These are phyloP conservation scores for Cerceris ruficornis DNA, from an alignment of 2,888 invertebrate species.

Conservation along the genomic window DNA sequence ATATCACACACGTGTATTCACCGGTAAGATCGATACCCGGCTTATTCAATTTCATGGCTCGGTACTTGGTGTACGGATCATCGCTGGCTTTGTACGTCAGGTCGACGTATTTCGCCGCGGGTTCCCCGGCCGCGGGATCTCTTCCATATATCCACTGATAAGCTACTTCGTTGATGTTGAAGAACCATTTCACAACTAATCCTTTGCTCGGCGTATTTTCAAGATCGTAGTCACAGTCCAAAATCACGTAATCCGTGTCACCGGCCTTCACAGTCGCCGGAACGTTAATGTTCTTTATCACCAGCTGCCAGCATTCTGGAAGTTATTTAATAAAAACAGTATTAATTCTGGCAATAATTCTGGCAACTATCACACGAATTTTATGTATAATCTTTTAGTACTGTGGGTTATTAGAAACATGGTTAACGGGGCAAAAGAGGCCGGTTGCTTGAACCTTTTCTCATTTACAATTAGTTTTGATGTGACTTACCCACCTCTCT, in stretches of 20 bases:
- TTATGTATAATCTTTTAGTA: too few species aligned
- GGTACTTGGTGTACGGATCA: constrained; percentile 80
- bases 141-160: constrained; percentile 82
- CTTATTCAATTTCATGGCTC: constrained; percentile 84
- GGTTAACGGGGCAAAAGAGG: too few species aligned
- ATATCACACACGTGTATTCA: constrained; percentile 84
- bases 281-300: constrained; percentile 74
- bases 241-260: constrained; percentile 77
- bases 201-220: constrained; percentile 77
- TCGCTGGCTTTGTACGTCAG: constrained; percentile 79
- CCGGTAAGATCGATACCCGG: constrained; percentile 83
- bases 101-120: constrained; percentile 80
- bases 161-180: constrained; percentile 80
- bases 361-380: too few species aligned
- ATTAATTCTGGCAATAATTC: too few species aligned
- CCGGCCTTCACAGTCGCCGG: constrained; percentile 73
- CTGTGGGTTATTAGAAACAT: too few species aligned
- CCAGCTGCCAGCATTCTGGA: constrained; percentile 73
- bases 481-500: too few species aligned
- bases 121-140: constrained; percentile 77
- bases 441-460: too few species aligned
- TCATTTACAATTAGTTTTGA: too few species aligned
- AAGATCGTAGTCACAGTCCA: constrained; percentile 83
- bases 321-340: background rate
- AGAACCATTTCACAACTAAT: constrained; percentile 83